These are phyloP conservation scores for Leuciscus idus DNA, from an alignment of 2,113 vertebrate genomes.

Conservation along the genomic window DNA sequence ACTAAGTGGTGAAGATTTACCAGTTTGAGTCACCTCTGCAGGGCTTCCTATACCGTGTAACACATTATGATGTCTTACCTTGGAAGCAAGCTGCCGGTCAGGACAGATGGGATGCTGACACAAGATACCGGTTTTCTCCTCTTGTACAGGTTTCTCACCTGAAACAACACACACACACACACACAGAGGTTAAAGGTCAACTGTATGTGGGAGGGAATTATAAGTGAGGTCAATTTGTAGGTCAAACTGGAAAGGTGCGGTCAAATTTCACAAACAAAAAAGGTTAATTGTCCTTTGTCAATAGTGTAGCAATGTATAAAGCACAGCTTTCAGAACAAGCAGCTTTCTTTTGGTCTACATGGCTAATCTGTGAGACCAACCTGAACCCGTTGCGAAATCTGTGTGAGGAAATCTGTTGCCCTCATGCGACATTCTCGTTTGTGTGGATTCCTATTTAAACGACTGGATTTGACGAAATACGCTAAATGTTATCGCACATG, in stretches of 20 bases:
- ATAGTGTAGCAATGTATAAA: background rate
- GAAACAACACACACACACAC: constrained; percentile 10
- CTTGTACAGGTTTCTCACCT: constrained; percentile 51
- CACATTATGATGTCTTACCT: constrained; percentile 25
- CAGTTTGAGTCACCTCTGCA: background rate
- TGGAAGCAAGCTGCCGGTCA: constrained; percentile 23
- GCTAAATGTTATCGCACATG: background rate
- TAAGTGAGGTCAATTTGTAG: background rate
- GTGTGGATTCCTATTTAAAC: background rate
- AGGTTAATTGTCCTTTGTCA: background rate
- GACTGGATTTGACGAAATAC: background rate
- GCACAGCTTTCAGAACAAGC: background rate
- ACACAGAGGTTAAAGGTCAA: constrained; percentile 40
- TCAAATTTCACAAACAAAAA: background rate
- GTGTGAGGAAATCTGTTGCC: too few species aligned
- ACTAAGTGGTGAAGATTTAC: background rate
- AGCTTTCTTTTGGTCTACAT: background rate
- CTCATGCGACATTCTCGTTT: background rate
- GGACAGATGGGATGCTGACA: constrained; percentile 50
- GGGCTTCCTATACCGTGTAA: background rate
- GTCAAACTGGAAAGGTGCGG: background rate
- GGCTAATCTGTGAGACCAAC: background rate
- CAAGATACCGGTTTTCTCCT: constrained; percentile 46
- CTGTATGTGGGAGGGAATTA: background rate
- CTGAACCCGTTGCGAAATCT: background rate